Evolutionary conservation across 2,888 invertebrate species (phyloP).

Genomic region (Sycophila texana): DNA sequence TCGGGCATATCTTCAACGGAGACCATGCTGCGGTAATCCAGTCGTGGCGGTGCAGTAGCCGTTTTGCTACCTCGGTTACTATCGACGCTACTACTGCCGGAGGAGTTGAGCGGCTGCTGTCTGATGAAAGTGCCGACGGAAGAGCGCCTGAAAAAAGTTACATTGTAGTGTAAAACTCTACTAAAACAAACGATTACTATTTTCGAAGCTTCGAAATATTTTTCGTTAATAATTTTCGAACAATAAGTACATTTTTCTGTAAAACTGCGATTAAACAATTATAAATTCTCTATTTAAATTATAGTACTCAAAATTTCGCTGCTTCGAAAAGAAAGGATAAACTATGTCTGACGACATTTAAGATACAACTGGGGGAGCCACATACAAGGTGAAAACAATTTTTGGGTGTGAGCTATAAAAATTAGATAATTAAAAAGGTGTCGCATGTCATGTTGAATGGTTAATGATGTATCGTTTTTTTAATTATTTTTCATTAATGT

Average conservation of each 20-base stretch:
- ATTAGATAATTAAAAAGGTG: conserved; percentile 40
- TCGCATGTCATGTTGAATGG: conserved; percentile 30
- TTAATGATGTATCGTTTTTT: conserved; percentile 41
- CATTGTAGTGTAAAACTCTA: conserved; percentile 2
- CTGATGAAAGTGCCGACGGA: conserved; percentile 92
- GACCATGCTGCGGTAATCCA: conserved; percentile 95
- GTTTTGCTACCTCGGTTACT: conserved; percentile 79
- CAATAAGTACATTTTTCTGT: no score
- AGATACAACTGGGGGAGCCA: conserved; percentile 47
- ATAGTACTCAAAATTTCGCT: conserved; percentile 55
- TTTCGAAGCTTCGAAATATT: conserved; percentile 46
- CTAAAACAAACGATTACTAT: neutral
- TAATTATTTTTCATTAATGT: conserved; percentile 28
- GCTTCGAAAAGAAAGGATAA: conserved; percentile 57
- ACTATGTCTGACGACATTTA: conserved; percentile 59
- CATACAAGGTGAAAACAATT: conserved; percentile 61
- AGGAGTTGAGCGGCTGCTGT: conserved; percentile 78
- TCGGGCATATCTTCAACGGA: conserved; percentile 97
- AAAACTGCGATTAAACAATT: neutral
- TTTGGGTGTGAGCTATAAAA: conserved; percentile 44
- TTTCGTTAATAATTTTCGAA: conserved; percentile 18
- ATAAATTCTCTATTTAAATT: neutral
- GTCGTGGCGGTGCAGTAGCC: conserved; percentile 82
- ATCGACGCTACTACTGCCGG: conserved; percentile 79
- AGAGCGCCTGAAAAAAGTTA: conserved; percentile 82